A percentile compares a stretch with the other conserved stretches of the same genome.
phyloP scores from a whole-genome alignment of 2,113 vertebrate species.

The Cyprinus carpio region DNA sequence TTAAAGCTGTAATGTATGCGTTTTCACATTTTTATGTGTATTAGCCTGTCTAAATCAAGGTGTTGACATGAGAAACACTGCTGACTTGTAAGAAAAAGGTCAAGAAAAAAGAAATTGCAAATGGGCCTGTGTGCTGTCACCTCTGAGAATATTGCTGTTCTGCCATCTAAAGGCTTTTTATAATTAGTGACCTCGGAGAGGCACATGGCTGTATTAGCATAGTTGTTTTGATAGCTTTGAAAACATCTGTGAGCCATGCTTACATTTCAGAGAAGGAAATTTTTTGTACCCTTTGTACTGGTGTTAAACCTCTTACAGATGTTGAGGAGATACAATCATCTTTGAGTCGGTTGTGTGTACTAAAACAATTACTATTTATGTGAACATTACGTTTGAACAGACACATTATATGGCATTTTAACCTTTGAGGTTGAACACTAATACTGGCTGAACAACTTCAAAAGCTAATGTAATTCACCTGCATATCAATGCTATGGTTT shows the following conservation, averaged over 20 bases:
- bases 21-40: not conserved
- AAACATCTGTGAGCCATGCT: slow-evolving; percentile 40
- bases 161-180: slow-evolving; percentile 29
- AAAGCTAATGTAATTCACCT: not conserved
- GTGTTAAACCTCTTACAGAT: slow-evolving; percentile 25
- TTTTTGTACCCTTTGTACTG: not conserved
- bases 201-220: slow-evolving; percentile 40
- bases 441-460: not conserved
- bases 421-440: not conserved
- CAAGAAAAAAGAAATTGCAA: not conserved
- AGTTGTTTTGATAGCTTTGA: slow-evolving; percentile 46
- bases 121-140: not conserved
- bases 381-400: not conserved
- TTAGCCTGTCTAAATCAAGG: slow-evolving; percentile 5
- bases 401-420: not conserved
- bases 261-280: slow-evolving; percentile 7
- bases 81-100: not conserved
- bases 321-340: not conserved
- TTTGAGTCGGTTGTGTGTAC: slow-evolving; percentile 5
- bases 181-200: slow-evolving; percentile 28
- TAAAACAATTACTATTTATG: slow-evolving; percentile 10
- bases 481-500: no score
- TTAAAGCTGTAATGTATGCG: not conserved
- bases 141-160: slow-evolving; percentile 7
- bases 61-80: slow-evolving; percentile 30